Evolutionary conservation across 2,797 vertebrate genomes (phyloP).

Genomic region (Megalops cyprinoides): DNA sequence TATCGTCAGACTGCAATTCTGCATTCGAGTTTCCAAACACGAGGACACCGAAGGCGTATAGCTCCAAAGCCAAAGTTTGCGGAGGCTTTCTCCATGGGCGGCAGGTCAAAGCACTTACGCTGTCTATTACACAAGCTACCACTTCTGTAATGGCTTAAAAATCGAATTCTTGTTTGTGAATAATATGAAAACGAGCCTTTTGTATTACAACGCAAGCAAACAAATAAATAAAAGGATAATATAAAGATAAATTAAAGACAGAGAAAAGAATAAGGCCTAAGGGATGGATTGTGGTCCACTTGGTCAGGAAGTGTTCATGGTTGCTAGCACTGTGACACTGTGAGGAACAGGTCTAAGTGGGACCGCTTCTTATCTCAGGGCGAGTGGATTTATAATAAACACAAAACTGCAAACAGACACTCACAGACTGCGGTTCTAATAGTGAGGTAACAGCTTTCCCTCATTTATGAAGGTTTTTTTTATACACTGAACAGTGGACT

Average conservation of each 20-base stretch:
- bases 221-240: conserved; percentile 8
- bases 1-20: neutral
- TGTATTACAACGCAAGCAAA: conserved; percentile 62
- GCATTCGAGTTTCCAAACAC: neutral
- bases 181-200: conserved; percentile 48
- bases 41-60: neutral
- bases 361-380: neutral
- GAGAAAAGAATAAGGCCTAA: neutral
- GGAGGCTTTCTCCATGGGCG: neutral
- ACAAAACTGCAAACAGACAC: neutral
- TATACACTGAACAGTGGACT: too few relatives aligned
- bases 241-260: conserved; percentile 57
- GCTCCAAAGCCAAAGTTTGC: neutral
- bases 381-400: neutral
- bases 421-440: neutral
- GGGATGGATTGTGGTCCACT: neutral
- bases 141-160: neutral
- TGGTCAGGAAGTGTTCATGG: neutral
- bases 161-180: neutral
- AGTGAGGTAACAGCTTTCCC: neutral
- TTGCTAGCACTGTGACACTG: neutral
- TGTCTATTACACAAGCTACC: neutral
- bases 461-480: too few relatives aligned
- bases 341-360: neutral
- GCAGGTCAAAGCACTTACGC: neutral